Conservation (phyloP, 2,797 vertebrate genomes). For the Paedocypris micromegethes region DNA sequence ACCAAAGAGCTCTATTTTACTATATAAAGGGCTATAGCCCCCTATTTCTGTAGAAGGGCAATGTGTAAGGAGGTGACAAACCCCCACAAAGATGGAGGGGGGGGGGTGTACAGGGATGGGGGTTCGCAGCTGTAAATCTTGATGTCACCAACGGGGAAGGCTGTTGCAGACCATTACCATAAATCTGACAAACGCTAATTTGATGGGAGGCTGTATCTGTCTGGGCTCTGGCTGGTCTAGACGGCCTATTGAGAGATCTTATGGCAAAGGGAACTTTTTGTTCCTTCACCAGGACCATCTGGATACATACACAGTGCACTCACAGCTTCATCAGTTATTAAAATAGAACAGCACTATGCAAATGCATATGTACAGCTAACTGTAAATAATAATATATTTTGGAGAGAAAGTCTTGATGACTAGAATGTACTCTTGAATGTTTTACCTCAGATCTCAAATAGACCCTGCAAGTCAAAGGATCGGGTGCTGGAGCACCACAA, state of each 20-base stretch:
- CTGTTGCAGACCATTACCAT: slow-evolving; percentile 98
- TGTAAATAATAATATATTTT: too few species aligned
- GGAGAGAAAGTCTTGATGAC: too few species aligned
- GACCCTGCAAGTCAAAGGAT: too few species aligned
- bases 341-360: too few species aligned
- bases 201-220: slow-evolving; percentile 99
- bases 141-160: slow-evolving; percentile 96
- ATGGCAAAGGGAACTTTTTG: slow-evolving; percentile 89
- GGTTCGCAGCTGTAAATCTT: slow-evolving; percentile 86
- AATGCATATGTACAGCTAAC: too few species aligned
- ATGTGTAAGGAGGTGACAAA: slow-evolving; percentile 54
- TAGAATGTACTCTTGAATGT: too few species aligned
- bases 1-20: slow-evolving; percentile 47
- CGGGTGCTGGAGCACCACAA: too few species aligned
- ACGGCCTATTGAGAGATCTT: slow-evolving; percentile 98
- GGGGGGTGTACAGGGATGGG: slow-evolving; percentile 35
- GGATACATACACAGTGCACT: slow-evolving; percentile 77
- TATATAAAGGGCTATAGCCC: slow-evolving; percentile 49
- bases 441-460: too few species aligned
- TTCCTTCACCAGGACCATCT: slow-evolving; percentile 89
- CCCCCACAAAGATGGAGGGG: slow-evolving; percentile 38
- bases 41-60: slow-evolving; percentile 46
- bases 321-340: slow-evolving; percentile 14
- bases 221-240: slow-evolving; percentile 99
- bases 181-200: slow-evolving; percentile 99